Conservation (phyloP, 2,113 vertebrate species). For the Cettia cetti region DNA sequence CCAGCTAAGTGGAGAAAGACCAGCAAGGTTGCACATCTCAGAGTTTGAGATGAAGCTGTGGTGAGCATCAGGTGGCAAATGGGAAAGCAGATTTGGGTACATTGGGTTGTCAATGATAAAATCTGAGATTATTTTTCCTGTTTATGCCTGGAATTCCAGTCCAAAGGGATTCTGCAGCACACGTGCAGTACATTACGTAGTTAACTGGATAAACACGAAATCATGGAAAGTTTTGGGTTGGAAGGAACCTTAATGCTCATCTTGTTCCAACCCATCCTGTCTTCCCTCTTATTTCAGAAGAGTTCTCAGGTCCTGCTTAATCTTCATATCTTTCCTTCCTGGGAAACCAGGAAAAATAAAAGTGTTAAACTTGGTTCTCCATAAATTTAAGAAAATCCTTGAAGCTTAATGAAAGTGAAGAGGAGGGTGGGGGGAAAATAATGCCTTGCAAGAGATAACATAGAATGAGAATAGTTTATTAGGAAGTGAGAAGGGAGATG, state of each 20-base stretch:
- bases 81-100: not conserved
- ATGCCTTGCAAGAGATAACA: not conserved
- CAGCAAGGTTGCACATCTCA: not conserved
- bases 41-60: not conserved
- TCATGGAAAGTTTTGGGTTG: not conserved
- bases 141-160: not conserved
- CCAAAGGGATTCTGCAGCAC: not conserved
- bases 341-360: not conserved
- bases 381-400: not conserved
- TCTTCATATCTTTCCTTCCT: not conserved
- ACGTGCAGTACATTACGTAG: accelerated
- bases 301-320: not conserved
- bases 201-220: not conserved
- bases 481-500: not conserved
- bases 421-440: not conserved
- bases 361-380: not conserved
- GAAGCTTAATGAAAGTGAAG: not conserved
- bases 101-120: not conserved
- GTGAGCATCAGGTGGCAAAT: not conserved
- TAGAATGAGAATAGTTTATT: not conserved
- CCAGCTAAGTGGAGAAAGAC: not conserved
- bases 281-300: not conserved
- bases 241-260: not conserved
- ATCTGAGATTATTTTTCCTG: not conserved
- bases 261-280: not conserved